Conservation (phyloP, 2,888 invertebrate genomes). For the Lasiommata megera region DNA sequence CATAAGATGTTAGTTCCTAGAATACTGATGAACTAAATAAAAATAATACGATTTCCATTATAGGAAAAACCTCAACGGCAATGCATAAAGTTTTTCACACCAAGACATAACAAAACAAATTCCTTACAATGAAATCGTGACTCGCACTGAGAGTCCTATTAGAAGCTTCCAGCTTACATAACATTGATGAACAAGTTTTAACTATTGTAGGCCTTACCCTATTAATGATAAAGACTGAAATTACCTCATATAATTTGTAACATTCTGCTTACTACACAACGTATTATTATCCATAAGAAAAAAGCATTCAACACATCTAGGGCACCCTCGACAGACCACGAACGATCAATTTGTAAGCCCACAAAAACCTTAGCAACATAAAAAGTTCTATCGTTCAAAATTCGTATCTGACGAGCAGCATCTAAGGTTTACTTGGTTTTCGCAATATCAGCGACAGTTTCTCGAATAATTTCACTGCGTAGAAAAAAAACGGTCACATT, state of each 20-base stretch:
- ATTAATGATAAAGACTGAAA: constrained; percentile 1
- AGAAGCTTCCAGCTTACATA: constrained; percentile 39
- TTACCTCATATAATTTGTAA: neutral
- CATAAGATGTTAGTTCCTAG: too few relatives aligned
- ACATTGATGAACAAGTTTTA: constrained; percentile 30
- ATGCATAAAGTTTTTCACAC: constrained; percentile 4
- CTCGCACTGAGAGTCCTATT: constrained; percentile 34
- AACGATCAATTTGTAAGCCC: constrained; percentile 32
- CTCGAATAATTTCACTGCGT: neutral
- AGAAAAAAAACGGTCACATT: constrained; percentile 2
- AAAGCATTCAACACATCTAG: constrained; percentile 36
- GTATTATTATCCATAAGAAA: constrained; percentile 32
- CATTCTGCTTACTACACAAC: constrained; percentile 16
- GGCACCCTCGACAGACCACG: constrained; percentile 31
- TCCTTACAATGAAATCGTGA: constrained; percentile 38
- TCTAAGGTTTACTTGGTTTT: neutral
- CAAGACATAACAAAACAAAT: constrained; percentile 26
- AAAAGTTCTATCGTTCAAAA: neutral
- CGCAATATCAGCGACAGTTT: neutral
- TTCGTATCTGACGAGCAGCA: neutral
- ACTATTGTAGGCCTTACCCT: neutral
- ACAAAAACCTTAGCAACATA: constrained; percentile 20
- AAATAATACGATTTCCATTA: too few relatives aligned
- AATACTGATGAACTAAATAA: too few relatives aligned
- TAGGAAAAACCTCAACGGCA: too few relatives aligned